These are phyloP conservation scores for Halcyon malimbica DNA, from an alignment of 2,113 vertebrate genomes.

Conservation along the genomic window DNA sequence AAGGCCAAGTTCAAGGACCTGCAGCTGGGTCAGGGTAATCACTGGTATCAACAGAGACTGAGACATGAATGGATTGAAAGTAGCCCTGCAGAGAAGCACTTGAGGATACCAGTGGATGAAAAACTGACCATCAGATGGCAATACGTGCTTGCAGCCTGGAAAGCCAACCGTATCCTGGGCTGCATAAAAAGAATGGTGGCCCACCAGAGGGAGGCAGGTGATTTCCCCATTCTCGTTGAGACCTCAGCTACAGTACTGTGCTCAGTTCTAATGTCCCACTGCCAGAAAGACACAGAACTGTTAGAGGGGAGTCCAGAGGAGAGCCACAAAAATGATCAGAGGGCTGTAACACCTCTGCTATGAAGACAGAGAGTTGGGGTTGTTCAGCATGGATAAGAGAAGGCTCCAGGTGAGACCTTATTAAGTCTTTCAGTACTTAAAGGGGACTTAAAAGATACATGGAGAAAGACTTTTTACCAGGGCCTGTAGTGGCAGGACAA, in stretches of 20 bases:
- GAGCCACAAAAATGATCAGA: background rate
- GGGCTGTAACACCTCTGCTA: background rate
- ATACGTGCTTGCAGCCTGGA: background rate
- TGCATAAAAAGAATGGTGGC: background rate
- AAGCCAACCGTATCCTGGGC: background rate
- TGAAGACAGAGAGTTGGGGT: background rate
- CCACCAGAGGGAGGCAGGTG: accelerated
- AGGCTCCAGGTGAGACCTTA: background rate
- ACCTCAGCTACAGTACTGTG: background rate
- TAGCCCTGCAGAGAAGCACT: background rate
- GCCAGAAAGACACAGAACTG: background rate
- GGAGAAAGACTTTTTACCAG: background rate
- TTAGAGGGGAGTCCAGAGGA: background rate
- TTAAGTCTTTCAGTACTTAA: background rate
- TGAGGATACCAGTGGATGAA: background rate
- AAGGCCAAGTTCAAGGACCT: background rate
- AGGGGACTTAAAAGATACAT: background rate
- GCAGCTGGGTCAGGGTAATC: background rate
- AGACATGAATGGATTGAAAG: background rate
- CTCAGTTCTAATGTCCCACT: accelerated
- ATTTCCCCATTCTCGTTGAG: background rate
- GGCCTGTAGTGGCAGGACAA: background rate
- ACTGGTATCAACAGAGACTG: background rate
- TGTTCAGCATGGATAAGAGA: background rate
- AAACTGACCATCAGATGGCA: accelerated